phyloP scores from a whole-genome alignment of 2,888 invertebrate species.

The Nebria brevicollis region DNA sequence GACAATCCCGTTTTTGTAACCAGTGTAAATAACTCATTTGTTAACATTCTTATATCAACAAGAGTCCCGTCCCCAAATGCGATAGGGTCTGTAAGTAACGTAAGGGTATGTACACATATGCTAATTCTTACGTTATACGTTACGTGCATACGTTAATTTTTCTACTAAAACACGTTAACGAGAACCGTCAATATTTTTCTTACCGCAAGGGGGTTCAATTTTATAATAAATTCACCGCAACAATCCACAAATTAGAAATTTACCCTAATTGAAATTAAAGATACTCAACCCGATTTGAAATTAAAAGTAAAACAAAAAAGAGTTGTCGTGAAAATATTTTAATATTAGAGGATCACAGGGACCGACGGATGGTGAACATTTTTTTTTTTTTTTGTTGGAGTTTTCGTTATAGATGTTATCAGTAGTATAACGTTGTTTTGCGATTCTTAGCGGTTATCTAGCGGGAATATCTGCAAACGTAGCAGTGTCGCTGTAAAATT shows the following conservation, averaged over 20 bases:
- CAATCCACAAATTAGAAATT: neutral
- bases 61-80: neutral
- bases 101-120: neutral
- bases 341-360: constrained; percentile 10
- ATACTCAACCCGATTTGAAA: too few relatives aligned
- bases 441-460: constrained; percentile 27
- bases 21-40: neutral
- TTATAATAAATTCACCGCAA: neutral
- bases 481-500: constrained; percentile 16
- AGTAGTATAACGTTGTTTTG: constrained; percentile 11
- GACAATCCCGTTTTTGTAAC: neutral
- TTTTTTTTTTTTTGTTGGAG: neutral
- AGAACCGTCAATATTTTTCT: neutral
- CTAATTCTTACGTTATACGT: neutral
- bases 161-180: neutral
- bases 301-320: too few relatives aligned
- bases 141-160: neutral
- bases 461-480: constrained; percentile 38
- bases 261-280: too few relatives aligned
- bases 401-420: neutral
- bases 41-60: neutral
- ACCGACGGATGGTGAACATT: constrained; percentile 5
- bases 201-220: neutral
- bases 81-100: neutral
- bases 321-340: too few relatives aligned